Evolutionary conservation across 1,140 invertebrate genomes (phyloP), one percentile per base, ranked within the genome.

Genomic region (fruit fly (Drosophila melanogaster)): DNA sequence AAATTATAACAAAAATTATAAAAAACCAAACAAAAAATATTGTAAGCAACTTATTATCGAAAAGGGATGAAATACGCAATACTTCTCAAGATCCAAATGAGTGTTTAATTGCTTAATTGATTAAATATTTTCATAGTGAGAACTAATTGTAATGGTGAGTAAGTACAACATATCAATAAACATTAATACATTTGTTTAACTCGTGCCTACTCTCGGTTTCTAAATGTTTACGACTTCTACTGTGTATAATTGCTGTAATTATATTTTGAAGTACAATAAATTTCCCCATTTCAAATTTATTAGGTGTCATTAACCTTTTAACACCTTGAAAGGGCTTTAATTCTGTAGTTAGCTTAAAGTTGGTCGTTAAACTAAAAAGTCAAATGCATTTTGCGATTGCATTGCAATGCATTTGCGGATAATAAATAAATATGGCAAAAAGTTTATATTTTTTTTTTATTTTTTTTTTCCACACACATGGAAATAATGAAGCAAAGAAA

Each of bases 1-100:
- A 83, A 81, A 71, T 47, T 50, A 58, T 26, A 67, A 74, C 59
- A 71, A 81, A 86, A 86, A 81, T 57, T 58, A 40, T 60, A 64
- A 55, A 86, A 85, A 86, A 76, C 40, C 26, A 65, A 53, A 76
- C 77, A 66, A 64, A 38, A 37, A 4, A 15, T 24, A 15, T 19
- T 11, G 2, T 1, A 10, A 6, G 54, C 17, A 8, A 8, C 10
- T 30, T 19, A 12, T 15, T 33, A 17, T 22, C 30, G 30, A 10
- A 30, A 10, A 30, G 30, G 30, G 30, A 22, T 30, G 30, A 8
- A 7, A 30, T 30, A 8, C 8, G 30, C 30, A 30, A 30, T 30
- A 8, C 7, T 30, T 30, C 30, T 30, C 30, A 30, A 30, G 30
- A 30, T 30, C 30, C 8, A 30, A 10, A 30, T 30, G 30, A 10